These are phyloP conservation scores for Cryptocephalus primarius DNA, from an alignment of 2,888 invertebrate genomes.

Conservation along the genomic window DNA sequence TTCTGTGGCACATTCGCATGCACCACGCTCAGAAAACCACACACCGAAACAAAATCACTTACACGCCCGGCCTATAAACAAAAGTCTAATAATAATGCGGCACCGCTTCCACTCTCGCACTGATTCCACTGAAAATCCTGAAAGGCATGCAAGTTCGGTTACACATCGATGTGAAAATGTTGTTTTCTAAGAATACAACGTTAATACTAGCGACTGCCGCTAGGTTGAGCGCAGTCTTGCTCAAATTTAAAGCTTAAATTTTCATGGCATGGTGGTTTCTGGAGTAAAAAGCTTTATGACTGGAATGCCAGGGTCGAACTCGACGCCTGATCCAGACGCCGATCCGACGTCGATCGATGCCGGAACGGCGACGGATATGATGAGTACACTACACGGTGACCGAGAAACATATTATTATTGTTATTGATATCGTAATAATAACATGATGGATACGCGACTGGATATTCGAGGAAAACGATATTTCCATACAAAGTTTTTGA, in stretches of 20 bases:
- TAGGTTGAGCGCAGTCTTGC: slow-evolving; percentile 29
- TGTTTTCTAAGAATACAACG: slow-evolving; percentile 22
- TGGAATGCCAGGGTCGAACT: slow-evolving; percentile 7
- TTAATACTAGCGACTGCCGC: slow-evolving; percentile 29
- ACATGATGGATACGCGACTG: background rate
- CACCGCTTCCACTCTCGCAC: background rate
- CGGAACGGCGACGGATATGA: no score
- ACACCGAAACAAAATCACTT: slow-evolving; percentile 1
- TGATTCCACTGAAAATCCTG: no score
- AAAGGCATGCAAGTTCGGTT: no score
- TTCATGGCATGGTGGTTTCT: slow-evolving; percentile 14
- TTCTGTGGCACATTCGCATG: slow-evolving; percentile 24
- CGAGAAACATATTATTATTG: background rate
- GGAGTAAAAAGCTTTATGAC: slow-evolving; percentile 11
- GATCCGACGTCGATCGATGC: no score
- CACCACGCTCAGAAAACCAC: slow-evolving; percentile 15
- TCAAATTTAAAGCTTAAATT: slow-evolving; percentile 22
- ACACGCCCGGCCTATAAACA: background rate
- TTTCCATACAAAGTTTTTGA: no score
- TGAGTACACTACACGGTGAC: background rate
- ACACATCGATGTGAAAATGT: slow-evolving; percentile 16
- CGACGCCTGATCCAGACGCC: background rate
- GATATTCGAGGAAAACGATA: no score
- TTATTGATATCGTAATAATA: background rate
- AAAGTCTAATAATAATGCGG: slow-evolving; percentile 1